A percentile compares a stretch with the other conserved stretches of the same genome.
Conservation (phyloP, 2,888 invertebrate genomes). For the Pyrrhia umbra region DNA sequence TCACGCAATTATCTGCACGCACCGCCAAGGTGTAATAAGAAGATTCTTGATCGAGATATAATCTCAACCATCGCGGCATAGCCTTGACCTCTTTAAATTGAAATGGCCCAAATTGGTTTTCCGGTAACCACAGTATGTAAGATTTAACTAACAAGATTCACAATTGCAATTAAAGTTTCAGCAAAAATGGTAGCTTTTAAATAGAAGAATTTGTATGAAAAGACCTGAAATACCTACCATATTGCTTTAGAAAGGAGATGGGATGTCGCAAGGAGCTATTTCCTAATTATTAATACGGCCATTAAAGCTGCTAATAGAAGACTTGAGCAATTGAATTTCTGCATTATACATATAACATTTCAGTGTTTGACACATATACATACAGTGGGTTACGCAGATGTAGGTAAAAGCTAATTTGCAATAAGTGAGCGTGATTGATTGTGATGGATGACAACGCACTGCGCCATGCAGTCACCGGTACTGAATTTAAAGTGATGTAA, state of each 20-base stretch:
- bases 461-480: conserved; percentile 19
- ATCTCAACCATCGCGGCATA: conserved; percentile 16
- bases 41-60: conserved; percentile 27
- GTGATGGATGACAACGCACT: conserved; percentile 24
- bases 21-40: conserved; percentile 14
- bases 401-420: conserved; percentile 37
- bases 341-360: background rate
- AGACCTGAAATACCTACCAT: no score
- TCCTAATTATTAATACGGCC: no score
- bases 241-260: no score
- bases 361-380: background rate
- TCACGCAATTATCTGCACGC: conserved; percentile 38
- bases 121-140: background rate
- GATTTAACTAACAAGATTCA: no score
- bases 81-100: conserved; percentile 24
- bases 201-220: no score
- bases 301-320: background rate
- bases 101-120: background rate
- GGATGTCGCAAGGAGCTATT: no score
- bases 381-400: background rate
- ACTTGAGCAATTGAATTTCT: conserved; percentile 1
- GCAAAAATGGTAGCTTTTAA: no score
- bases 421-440: conserved; percentile 47
- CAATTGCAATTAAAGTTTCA: no score
- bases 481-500: conserved; percentile 28